Evolutionary conservation across 2,113 vertebrate species (phyloP).

Genomic region (Capreolus pygargus): DNA sequence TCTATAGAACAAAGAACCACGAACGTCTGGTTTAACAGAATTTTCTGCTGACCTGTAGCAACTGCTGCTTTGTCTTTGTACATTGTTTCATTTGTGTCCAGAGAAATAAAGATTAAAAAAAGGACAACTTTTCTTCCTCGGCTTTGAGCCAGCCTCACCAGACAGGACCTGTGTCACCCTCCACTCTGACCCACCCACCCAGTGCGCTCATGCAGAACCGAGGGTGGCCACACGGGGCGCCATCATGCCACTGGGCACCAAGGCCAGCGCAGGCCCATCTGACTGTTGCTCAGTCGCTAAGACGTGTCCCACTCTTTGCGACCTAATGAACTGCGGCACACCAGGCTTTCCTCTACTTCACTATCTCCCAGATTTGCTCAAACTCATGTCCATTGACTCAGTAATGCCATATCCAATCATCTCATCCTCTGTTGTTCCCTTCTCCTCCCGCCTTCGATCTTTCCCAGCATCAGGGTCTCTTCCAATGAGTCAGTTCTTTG

Average conservation of each 20-base stretch:
- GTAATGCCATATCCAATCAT: neutral
- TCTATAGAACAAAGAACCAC: rapidly evolving
- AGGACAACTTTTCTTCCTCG: neutral
- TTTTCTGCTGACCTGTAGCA: rapidly evolving
- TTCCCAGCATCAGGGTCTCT: neutral
- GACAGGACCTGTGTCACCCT: neutral
- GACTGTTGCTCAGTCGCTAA: neutral
- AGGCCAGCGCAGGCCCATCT: rapidly evolving
- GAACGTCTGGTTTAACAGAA: neutral
- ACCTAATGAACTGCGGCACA: neutral
- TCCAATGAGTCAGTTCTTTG: neutral
- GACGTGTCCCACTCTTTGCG: neutral
- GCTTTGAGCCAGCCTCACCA: neutral
- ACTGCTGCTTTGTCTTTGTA: neutral
- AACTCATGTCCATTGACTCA: neutral
- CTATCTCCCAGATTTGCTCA: neutral
- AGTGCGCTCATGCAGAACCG: rapidly evolving
- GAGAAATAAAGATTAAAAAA: neutral
- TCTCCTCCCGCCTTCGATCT: neutral
- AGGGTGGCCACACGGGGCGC: rapidly evolving
- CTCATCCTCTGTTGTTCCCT: neutral
- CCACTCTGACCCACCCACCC: too few relatives aligned
- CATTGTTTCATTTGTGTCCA: neutral
- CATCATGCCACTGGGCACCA: rapidly evolving
- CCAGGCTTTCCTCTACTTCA: neutral